Evolutionary conservation across 2,797 vertebrate genomes (phyloP).

Genomic region (Esox lucius): DNA sequence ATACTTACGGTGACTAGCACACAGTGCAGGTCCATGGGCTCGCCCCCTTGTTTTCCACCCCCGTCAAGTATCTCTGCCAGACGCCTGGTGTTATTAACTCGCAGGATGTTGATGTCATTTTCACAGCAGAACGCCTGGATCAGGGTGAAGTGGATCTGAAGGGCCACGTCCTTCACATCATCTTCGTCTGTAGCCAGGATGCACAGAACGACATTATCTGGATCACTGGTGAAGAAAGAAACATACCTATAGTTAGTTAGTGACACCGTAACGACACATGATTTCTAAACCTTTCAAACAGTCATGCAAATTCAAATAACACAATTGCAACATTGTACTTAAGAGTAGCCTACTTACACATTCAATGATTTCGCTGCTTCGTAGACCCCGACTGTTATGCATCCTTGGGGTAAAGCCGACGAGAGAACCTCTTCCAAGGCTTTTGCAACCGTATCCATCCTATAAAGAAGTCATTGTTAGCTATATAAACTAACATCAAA

Average conservation of each 20-base stretch:
- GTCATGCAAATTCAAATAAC: not conserved
- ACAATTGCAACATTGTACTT: not conserved
- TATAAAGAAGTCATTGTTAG: slow-evolving; percentile 41
- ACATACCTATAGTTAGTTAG: not conserved
- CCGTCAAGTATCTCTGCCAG: slow-evolving; percentile 81
- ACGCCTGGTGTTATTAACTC: slow-evolving; percentile 86
- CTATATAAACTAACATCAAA: not conserved
- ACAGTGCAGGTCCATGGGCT: slow-evolving; percentile 89
- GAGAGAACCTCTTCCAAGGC: slow-evolving; percentile 87
- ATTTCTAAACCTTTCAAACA: not conserved
- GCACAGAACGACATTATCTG: slow-evolving; percentile 91
- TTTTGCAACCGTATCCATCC: slow-evolving; percentile 87
- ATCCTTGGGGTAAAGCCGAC: slow-evolving; percentile 81
- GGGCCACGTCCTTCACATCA: slow-evolving; percentile 86
- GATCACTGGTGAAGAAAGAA: slow-evolving; percentile 75
- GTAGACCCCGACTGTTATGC: slow-evolving; percentile 87
- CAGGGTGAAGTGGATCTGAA: slow-evolving; percentile 97
- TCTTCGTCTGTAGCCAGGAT: slow-evolving; percentile 88
- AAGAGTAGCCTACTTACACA: slow-evolving; percentile 75
- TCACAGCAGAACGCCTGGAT: slow-evolving; percentile 96
- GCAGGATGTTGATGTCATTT: slow-evolving; percentile 93
- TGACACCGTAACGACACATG: not conserved
- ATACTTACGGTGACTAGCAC: slow-evolving; percentile 90
- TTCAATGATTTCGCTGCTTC: slow-evolving; percentile 90
- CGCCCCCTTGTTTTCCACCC: slow-evolving; percentile 67